Evolutionary conservation across 2,113 vertebrate genomes (phyloP).

Genomic region (Rafetus swinhoei): DNA sequence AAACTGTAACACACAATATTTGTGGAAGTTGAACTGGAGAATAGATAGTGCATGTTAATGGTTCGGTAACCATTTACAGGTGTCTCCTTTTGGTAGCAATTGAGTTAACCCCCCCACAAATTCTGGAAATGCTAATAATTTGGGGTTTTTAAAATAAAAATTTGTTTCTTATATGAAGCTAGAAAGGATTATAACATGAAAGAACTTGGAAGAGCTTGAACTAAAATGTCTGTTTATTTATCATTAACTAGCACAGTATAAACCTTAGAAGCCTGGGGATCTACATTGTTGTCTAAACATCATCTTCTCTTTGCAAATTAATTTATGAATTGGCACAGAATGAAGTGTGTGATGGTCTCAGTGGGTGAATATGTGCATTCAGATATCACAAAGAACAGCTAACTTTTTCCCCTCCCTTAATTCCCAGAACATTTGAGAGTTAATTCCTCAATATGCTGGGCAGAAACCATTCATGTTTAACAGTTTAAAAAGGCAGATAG

Average conservation of each 20-base stretch:
- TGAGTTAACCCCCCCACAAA: not conserved
- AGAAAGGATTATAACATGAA: not conserved
- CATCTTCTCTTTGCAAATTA: constrained; percentile 44
- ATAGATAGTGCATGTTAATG: not conserved
- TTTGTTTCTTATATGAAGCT: not conserved
- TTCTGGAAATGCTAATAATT: constrained; percentile 21
- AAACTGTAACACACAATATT: not conserved
- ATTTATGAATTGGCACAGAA: constrained; percentile 51
- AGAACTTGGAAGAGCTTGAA: not conserved
- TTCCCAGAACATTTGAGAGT: not conserved
- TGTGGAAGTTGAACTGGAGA: not conserved
- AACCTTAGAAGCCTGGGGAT: constrained; percentile 7
- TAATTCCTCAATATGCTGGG: constrained; percentile 35
- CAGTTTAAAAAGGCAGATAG: not conserved
- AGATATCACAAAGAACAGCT: not conserved
- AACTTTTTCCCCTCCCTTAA: not conserved
- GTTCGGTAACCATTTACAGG: not conserved
- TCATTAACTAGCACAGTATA: constrained; percentile 39
- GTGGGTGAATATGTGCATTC: constrained; percentile 8
- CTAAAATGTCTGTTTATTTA: not conserved
- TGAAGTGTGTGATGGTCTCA: constrained; percentile 29
- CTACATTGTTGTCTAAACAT: not conserved
- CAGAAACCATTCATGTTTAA: not conserved
- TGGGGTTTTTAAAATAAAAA: not conserved
- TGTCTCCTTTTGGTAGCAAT: not conserved